Base-by-base conservation (phyloP, 2,888 invertebrate species). In the Parelbella ahira region DNA sequence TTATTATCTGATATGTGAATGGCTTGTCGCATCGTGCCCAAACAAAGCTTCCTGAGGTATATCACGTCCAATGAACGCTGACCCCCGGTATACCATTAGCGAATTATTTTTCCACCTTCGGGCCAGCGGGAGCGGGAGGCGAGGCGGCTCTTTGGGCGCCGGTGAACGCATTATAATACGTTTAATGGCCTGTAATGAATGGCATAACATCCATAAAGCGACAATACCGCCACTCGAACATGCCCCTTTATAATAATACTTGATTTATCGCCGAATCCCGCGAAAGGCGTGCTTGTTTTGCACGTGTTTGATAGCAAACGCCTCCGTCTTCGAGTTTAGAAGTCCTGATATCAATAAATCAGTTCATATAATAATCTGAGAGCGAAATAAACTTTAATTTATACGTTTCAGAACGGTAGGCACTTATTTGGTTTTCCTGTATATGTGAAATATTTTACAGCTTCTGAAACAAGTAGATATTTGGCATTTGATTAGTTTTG, bases 131-230 rank as follows among this genome's bases (percentile, higher is more conserved):
- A 29, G 24, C 36, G 43, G 28, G 51, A 19, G 50, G 39, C 44
- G 47, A 37, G 58, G 56, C 32, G 48, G 74, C 37, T 63, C 75
- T 50, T 12, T 9, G 21, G 52, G 3, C 2, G 41, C 42, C 72
- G 74, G 82, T 71, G 62, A 68, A 57, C 55, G 63, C 57, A 56
- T 77, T 76, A 86, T 86, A 87, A 84, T 82, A 72, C 78, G 75
- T 80, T 86, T 83, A 87, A 87, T 87, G 87, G 84, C 77, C 67
- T 83, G 87, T 84, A 87, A 86, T 86, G 86, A 84, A 87, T 83
- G 74, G 81, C 68, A 81, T 84, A 84, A 87, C 87, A 87, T 83
- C 86, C 74, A 87, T 87, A 84, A 86, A 80, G 70, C 70, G 69
- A 87, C 87, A 87, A 87, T 82, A 75, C 68, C 65, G 73, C 71